Evolutionary conservation across 2,888 invertebrate species (phyloP), one percentile per base, ranked within the genome.

Genomic region (Colostygia pectinataria): DNA sequence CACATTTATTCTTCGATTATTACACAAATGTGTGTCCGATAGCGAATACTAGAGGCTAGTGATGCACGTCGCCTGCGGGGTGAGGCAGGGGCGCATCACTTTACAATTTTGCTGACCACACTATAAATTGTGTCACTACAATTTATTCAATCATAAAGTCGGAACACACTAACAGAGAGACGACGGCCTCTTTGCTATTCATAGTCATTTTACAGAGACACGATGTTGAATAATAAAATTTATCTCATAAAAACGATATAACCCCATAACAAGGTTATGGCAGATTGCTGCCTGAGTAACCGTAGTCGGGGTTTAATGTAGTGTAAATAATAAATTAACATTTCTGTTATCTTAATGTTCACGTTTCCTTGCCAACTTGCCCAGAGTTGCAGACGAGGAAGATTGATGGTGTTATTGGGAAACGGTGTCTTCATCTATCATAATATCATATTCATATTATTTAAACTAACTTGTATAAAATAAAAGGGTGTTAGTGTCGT

Each of bases 261-360:
- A 46, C 46, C 42, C 51, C 13, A 46, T 52, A 33, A 52, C 46
- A 42, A 47, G 39, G 52, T 52, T 52, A 52, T 52, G 52, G 52
- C 52, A 52, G 51, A 51, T 51, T 51, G 44, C 51, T 37, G 42
- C 46, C 37, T 51, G 45, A 46, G 45, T 37, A 40, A 51, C 71
- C 66, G 63, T 72, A 69, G 42, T 42, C 46, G 38, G 33, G 38
- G 42, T 45, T 80, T 77, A 86, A 85, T 85, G 85, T 82, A 57
- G 71, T 72, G 82, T 74, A 74, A 78, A 80, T 85, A 80, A 85
- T 79, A 79, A 82, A 86, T 85, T 83, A 83, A 78, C 80, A 77
- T 82, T 63, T 70, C 66, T 68, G 74, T 71, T 83, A 83, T 84
- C 83, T 83, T 69, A 80, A 80, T 74, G 83, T 71, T 62, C 60